Evolutionary conservation across 2,113 vertebrate genomes (phyloP).

Genomic region (Apodemus sylvaticus): DNA sequence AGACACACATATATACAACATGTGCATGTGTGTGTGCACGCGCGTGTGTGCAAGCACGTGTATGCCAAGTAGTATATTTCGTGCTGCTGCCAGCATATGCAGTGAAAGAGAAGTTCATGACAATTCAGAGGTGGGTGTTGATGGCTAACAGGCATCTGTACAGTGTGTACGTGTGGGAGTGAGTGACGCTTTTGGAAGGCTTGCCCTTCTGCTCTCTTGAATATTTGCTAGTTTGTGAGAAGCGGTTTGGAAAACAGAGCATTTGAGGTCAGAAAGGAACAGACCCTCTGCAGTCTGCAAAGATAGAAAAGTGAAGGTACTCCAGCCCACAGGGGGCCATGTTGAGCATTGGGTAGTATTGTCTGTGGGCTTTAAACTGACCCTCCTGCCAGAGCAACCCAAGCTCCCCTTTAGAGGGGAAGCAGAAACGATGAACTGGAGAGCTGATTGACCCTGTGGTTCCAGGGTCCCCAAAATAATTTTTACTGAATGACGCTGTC

Average conservation of each 20-base stretch:
- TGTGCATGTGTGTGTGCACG: no score
- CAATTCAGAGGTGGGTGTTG: constrained; percentile 87
- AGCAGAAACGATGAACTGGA: not conserved
- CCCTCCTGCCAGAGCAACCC: not conserved
- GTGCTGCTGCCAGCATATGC: constrained; percentile 75
- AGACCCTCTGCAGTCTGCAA: constrained; percentile 96
- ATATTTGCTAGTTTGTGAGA: constrained; percentile 68
- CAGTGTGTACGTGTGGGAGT: constrained; percentile 81
- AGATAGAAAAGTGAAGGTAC: constrained; percentile 96
- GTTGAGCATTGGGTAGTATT: constrained; percentile 95
- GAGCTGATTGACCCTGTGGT: not conserved
- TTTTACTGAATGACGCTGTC: not conserved
- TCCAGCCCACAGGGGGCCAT: constrained; percentile 94
- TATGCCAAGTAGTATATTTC: constrained; percentile 55
- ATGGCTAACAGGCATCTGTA: constrained; percentile 82
- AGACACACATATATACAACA: not conserved
- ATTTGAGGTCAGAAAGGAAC: constrained; percentile 93
- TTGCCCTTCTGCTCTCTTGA: constrained; percentile 76
- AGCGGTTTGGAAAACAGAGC: constrained; percentile 79
- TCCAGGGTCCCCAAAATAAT: no score
- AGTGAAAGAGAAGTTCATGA: constrained; percentile 83
- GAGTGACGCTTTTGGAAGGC: constrained; percentile 82
- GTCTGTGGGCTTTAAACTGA: constrained; percentile 79
- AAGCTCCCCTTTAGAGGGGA: not conserved
- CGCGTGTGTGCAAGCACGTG: no score